Evolutionary conservation across 2,888 invertebrate species (phyloP).

Genomic region (Eilema griseolum): DNA sequence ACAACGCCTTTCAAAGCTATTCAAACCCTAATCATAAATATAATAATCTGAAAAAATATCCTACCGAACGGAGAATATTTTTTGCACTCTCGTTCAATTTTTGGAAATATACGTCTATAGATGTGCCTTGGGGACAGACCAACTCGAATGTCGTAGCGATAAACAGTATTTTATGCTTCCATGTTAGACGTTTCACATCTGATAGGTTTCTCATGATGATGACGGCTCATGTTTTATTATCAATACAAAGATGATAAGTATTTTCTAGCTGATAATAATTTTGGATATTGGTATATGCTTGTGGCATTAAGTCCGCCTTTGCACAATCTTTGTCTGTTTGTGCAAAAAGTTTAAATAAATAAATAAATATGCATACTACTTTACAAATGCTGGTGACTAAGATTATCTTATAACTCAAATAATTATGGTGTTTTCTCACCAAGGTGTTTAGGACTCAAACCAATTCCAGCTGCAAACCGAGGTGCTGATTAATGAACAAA

Average conservation of each 20-base stretch:
- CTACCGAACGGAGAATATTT: neutral
- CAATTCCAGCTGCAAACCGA: no score
- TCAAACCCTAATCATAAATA: neutral
- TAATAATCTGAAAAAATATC: no score
- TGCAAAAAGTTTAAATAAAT: no score
- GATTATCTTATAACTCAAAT: neutral
- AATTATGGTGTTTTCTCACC: no score
- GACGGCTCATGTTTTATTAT: neutral
- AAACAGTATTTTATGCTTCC: neutral
- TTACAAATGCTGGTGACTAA: no score
- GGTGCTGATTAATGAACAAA: no score
- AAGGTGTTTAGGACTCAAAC: no score
- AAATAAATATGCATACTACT: neutral
- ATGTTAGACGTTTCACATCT: neutral
- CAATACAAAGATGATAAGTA: neutral
- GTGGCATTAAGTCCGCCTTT: no score
- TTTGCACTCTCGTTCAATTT: neutral
- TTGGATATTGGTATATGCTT: no score
- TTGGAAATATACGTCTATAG: neutral
- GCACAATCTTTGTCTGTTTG: no score
- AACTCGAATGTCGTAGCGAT: neutral
- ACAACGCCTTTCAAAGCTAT: conserved; percentile 1
- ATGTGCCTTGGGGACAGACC: neutral
- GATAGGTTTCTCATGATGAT: neutral
- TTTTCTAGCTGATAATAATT: neutral